Evolutionary conservation across 1,140 invertebrate species (phyloP).

Genomic region (Caenorhabditis elegans): WBcel235 BX284605.5:128001-128500

Average conservation of each 20-base stretch:
- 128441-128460: conserved; percentile 63
- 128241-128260: background rate
- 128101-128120: background rate
- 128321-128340: conserved; percentile 65
- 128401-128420: conserved; percentile 7
- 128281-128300: conserved; percentile 35
- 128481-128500: conserved; percentile 59
- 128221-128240: background rate
- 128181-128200: too few species aligned
- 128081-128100: background rate
- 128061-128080: background rate
- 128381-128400: background rate
- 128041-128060: background rate
- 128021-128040: too few species aligned
- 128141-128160: background rate
- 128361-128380: conserved; percentile 41
- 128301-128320: conserved; percentile 50
- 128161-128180: too few species aligned
- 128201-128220: too few species aligned
- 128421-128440: conserved; percentile 43
- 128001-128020: background rate
- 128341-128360: conserved; percentile 61
- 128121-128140: background rate
- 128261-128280: background rate
- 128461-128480: conserved; percentile 51